Evolutionary conservation across 2,113 vertebrate species (phyloP), one percentile per base, ranked within the genome.

Genomic region (Theristicus caerulescens): DNA sequence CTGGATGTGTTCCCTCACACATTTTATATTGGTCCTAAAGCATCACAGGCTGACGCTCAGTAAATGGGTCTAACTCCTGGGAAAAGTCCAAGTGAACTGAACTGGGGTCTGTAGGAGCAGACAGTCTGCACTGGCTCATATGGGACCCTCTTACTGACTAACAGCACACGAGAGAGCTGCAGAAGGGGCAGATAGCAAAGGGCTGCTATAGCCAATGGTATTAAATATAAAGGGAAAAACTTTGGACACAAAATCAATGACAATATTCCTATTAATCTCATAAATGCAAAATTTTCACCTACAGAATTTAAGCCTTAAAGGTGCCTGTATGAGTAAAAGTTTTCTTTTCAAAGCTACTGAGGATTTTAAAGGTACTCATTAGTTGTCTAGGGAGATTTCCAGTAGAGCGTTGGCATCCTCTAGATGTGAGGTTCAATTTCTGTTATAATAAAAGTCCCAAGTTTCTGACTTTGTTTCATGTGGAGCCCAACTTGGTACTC

Each of bases 111-210:
- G 29, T 7, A 77, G 24, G 26, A 77, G 46, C 18, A 55, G 20
- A 25, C 8, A 27, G 24, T 16, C 51, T 5, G 0, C 26, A 6
- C 22, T 6, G 40, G 20, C 9, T 31, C 34, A 1, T 7, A 8
- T 4, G 11, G 26, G n/a, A 54, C 9, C 10, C 27, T 55, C 27
- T 44, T 7, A 7, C 6, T 7, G 49, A 2, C 31, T 12, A n/a
- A 32, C 4, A 10, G 34, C 8, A 51, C 7, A 15, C 0, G 1
- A 15, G 54, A 81, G 67, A 16, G 6, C 38, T 24, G 42, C 59
- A 44, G 47, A 55, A 52, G 31, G 20, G 14, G 14, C n/a, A 66
- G 52, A 25, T 0, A 65, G n/a, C 19, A 58, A 73, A 72, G 10
- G 38, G 42, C 40, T 49, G 40, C 31, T 19, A 12, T 20, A 27